Evolutionary conservation across 1,140 invertebrate species (phyloP).

Genomic region (Cataglyphis hispanica): DNA sequence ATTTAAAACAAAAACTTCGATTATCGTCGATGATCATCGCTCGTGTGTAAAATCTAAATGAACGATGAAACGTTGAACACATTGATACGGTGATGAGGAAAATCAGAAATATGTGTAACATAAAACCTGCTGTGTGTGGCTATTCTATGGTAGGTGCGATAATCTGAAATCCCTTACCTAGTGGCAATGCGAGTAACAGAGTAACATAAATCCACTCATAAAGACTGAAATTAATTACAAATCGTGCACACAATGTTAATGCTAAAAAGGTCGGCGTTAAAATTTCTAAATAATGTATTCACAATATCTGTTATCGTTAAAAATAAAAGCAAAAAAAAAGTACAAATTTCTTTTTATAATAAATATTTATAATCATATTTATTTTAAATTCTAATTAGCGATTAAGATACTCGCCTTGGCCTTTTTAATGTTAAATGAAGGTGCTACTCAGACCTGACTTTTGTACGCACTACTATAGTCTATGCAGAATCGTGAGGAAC

Average conservation of each 20-base stretch:
- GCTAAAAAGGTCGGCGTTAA: background rate
- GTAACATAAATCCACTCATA: conserved; percentile 32
- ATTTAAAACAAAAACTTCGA: conserved; percentile 56
- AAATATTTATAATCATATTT: background rate
- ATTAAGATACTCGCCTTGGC: background rate
- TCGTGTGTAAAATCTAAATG: conserved; percentile 31
- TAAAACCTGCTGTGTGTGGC: conserved; percentile 31
- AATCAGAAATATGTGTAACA: background rate
- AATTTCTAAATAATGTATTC: background rate
- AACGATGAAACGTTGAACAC: conserved; percentile 17
- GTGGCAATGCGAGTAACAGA: conserved; percentile 56
- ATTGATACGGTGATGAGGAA: conserved; percentile 19
- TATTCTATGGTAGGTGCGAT: conserved; percentile 33
- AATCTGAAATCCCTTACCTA: conserved; percentile 61
- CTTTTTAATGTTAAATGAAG: conserved; percentile 18
- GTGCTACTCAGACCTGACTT: conserved; percentile 5
- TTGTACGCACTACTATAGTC: conserved; percentile 16
- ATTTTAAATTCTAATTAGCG: background rate
- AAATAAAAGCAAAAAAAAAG: background rate
- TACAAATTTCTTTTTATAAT: background rate
- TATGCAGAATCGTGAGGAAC: conserved; percentile 6
- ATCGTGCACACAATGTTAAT: conserved; percentile 28
- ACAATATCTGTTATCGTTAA: background rate
- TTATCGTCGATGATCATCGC: conserved; percentile 24
- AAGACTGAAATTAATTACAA: conserved; percentile 37